Evolutionary conservation across 2,113 vertebrate species (phyloP).

Genomic region (Chlamydotis undulata): DNA sequence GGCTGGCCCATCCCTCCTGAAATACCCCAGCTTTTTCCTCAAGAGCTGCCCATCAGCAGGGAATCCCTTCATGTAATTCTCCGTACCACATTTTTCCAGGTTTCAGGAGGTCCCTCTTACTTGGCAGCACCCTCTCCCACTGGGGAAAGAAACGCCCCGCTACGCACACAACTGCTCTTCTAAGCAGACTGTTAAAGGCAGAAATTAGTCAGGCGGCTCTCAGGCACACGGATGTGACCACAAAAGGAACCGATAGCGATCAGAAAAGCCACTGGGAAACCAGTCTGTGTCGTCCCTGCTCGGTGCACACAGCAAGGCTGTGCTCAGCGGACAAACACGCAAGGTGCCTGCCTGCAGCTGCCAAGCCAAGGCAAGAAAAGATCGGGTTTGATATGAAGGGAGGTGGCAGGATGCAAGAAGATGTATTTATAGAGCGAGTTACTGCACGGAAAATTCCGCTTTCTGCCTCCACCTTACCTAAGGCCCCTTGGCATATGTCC

Average conservation of each 20-base stretch:
- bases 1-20: not conserved
- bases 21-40: not conserved
- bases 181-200: not conserved
- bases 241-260: accelerated
- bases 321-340: not conserved
- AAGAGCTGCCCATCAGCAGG: accelerated
- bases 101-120: not conserved
- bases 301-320: not conserved
- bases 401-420: not conserved
- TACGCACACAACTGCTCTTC: not conserved
- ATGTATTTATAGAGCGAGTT: not conserved
- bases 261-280: not conserved
- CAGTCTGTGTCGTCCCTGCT: not conserved
- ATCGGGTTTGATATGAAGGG: not conserved
- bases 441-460: accelerated
- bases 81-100: no score
- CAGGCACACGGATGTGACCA: accelerated
- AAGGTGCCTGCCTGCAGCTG: accelerated
- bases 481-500: slow-evolving; percentile 58
- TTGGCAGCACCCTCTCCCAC: not conserved
- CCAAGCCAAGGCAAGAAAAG: not conserved
- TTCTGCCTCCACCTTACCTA: slow-evolving; percentile 29
- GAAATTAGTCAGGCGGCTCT: not conserved
- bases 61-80: not conserved
- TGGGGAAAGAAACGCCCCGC: not conserved